These are phyloP conservation scores for Ancistrus triradiatus DNA, from an alignment of 2,113 vertebrate species.

Conservation along the genomic window DNA sequence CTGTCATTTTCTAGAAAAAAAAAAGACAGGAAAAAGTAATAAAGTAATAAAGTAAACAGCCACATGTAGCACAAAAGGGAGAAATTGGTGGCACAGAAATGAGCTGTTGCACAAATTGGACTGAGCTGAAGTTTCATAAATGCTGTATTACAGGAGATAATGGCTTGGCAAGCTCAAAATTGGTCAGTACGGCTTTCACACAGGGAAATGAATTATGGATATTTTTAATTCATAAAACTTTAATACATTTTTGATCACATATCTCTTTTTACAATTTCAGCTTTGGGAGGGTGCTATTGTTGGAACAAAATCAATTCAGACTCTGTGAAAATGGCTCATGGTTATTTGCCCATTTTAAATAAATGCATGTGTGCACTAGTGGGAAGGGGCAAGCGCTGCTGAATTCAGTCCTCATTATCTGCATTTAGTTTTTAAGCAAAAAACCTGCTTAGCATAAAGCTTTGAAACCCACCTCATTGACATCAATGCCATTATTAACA, in stretches of 20 bases:
- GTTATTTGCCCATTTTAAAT: not conserved
- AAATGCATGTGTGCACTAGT: not conserved
- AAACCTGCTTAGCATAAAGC: not conserved
- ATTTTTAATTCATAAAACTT: no score
- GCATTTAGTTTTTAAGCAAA: not conserved
- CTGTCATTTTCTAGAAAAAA: not conserved
- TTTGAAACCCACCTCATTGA: constrained; percentile 73
- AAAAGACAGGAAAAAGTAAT: not conserved
- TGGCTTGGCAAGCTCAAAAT: not conserved
- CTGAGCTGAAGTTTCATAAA: not conserved
- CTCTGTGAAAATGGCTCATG: no score
- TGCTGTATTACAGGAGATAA: not conserved
- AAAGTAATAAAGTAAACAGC: not conserved
- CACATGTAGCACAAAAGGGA: no score
- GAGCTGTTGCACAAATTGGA: not conserved
- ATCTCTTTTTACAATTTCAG: no score
- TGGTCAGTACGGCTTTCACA: not conserved
- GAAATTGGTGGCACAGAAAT: not conserved
- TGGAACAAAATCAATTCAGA: not conserved
- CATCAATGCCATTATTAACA: constrained; percentile 99
- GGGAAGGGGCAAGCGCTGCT: not conserved
- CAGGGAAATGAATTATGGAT: no score
- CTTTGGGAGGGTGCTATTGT: not conserved
- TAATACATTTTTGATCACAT: no score
- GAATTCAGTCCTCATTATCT: not conserved